Evolutionary conservation across 92 coral and sea anemone species (phyloP).

Genomic region (Phymanthus crucifer): DNA sequence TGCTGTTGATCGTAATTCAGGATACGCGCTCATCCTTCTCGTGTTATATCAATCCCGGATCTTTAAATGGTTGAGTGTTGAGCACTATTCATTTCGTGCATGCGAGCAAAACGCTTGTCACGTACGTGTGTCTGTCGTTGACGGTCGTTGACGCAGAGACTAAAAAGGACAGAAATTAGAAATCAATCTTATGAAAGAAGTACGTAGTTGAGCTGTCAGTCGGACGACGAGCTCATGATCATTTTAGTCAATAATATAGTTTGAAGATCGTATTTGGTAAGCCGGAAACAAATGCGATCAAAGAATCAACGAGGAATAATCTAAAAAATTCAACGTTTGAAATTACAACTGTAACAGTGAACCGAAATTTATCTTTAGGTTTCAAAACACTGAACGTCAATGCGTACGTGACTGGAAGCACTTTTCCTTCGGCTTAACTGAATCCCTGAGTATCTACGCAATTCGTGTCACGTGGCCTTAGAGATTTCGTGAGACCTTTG

Average conservation of each 20-base stretch:
- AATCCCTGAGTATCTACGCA: background rate
- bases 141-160: background rate
- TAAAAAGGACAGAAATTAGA: background rate
- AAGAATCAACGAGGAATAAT: background rate
- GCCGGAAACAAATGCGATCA: background rate
- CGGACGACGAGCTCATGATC: background rate
- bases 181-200: background rate
- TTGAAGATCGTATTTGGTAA: background rate
- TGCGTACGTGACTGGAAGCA: background rate
- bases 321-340: background rate
- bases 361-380: background rate
- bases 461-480: constrained; percentile 14
- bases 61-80: too few relatives aligned
- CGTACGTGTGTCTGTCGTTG: too few relatives aligned
- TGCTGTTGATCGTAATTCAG: too few relatives aligned
- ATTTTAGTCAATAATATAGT: background rate
- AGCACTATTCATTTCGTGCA: too few relatives aligned
- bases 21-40: too few relatives aligned
- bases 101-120: too few relatives aligned
- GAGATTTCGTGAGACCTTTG: constrained; percentile 18
- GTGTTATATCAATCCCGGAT: too few relatives aligned
- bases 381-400: background rate
- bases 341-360: background rate
- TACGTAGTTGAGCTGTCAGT: background rate
- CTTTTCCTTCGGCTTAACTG: background rate